These are phyloP conservation scores for Eulemur macaco DNA, from an alignment of 2,113 vertebrate species.

Conservation along the genomic window DNA sequence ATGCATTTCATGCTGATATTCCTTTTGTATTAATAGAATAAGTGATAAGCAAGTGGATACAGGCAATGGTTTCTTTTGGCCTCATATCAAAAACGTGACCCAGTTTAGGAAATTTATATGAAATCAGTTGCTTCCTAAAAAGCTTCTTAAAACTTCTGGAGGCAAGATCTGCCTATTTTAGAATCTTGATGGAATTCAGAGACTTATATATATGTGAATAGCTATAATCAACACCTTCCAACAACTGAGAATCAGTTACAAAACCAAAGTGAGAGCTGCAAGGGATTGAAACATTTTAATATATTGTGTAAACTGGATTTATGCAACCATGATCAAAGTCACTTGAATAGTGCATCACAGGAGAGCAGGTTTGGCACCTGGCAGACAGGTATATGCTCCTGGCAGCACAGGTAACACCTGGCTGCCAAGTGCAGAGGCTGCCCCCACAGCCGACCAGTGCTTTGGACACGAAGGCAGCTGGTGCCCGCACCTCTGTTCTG, in stretches of 20 bases:
- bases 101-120: background rate
- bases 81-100: background rate
- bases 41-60: background rate
- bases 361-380: background rate
- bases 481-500: background rate
- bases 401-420: constrained; percentile 24
- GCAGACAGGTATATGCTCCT: constrained; percentile 46
- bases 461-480: background rate
- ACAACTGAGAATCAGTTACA: background rate
- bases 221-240: background rate
- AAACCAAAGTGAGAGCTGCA: background rate
- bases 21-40: background rate
- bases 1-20: background rate
- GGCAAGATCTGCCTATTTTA: background rate
- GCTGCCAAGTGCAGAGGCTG: constrained; percentile 41
- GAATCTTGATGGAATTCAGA: background rate
- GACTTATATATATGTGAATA: background rate
- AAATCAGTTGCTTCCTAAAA: background rate
- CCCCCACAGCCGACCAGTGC: background rate
- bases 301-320: background rate
- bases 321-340: background rate
- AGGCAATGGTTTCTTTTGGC: background rate
- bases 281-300: background rate
- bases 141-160: background rate
- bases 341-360: background rate